Evolutionary conservation across 2,113 vertebrate species (phyloP).

Genomic region (Corythornis vintsioides): DNA sequence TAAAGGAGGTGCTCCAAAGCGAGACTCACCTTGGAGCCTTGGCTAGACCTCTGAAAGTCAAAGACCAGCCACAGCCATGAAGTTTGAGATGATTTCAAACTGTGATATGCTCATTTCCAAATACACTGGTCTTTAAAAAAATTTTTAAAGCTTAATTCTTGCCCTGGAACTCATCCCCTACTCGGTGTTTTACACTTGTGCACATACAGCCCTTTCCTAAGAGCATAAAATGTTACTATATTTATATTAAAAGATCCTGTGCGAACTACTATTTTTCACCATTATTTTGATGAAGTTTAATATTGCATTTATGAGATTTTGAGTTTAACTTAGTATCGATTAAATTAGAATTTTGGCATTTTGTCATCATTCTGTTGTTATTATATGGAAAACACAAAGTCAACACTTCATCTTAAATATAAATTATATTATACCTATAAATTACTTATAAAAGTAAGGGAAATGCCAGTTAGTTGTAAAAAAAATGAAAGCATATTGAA

Average conservation of each 20-base stretch:
- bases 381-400: neutral
- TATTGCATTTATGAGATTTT: neutral
- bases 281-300: neutral
- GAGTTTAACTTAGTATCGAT: neutral
- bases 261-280: neutral
- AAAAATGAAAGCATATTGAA: neutral
- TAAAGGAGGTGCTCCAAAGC: neutral
- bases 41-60: neutral
- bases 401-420: neutral
- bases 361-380: neutral
- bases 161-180: neutral
- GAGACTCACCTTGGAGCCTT: neutral
- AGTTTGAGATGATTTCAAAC: fast-evolving
- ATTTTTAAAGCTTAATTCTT: neutral
- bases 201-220: neutral
- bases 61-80: neutral
- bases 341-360: neutral
- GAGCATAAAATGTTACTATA: neutral
- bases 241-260: neutral
- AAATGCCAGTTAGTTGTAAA: neutral
- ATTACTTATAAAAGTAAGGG: neutral
- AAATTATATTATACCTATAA: no score
- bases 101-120: neutral
- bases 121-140: neutral
- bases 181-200: neutral